Base-by-base conservation (phyloP, 2,888 invertebrate species). In the Orthosia gothica region DNA sequence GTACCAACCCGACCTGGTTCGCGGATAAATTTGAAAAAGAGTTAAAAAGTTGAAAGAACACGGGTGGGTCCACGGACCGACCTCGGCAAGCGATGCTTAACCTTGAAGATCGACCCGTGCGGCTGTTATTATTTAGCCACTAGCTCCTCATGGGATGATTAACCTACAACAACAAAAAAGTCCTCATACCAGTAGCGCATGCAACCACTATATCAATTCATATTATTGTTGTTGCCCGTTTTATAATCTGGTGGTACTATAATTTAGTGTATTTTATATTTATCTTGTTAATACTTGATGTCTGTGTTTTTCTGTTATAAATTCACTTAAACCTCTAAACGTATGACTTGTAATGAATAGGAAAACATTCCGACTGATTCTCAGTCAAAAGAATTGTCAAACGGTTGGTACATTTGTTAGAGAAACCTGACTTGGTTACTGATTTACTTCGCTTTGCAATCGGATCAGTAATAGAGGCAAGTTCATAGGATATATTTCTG, bases 301-400 rank as follows among this genome's bases (percentile, higher is more conserved):
- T n/a, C n/a, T n/a, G 15, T 9, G 32, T 23, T n/a, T 15, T 26
- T 70, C 47, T 16, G 3, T 47, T 32, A 47, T 26, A 20, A 32
- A 1, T 52, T 32, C 20, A 23, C 7, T 7, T 49, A 23, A 40
- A 52, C 3, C 9, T 32, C 3, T 16, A 13, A 32, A 47, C 18
- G 13, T 32, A 47, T 32, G 9, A 15, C 7, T 0, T 18, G 47
- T 47, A 58, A 61, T 4, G 23, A 76, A 23, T 47, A 55, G 16
- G 15, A 23, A 62, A n/a, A 76, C 32, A 62, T 76, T 73, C 12
- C 18, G 5, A 40, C n/a, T 49, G 54, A 62, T 76, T 74, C 45
- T 52, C 26, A 32, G 16, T 55, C n/a, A 75, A 75, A 62, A 62
- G 9, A 23, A 61, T 75, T 55, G 47, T 61, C 76, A 55, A 75